phyloP scores from a whole-genome alignment of 2,797 vertebrate species.

The Rhabdophis nuchalis region DNA sequence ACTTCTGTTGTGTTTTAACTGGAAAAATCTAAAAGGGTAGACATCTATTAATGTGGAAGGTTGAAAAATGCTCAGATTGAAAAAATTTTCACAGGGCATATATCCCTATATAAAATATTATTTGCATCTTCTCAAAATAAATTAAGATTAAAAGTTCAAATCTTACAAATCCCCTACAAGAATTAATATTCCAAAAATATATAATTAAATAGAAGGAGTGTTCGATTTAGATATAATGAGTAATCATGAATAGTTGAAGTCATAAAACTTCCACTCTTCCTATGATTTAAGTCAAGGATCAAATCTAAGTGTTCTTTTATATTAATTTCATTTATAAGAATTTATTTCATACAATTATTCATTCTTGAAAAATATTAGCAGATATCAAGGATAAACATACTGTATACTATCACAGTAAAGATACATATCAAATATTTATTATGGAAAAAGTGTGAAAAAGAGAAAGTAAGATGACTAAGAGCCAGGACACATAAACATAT shows the following conservation, averaged over 20 bases:
- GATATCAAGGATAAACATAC: background rate
- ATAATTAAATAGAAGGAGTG: background rate
- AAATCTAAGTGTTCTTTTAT: background rate
- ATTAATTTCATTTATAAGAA: background rate
- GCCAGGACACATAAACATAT: background rate
- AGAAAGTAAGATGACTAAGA: background rate
- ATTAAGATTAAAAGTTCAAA: background rate
- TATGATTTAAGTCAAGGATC: background rate
- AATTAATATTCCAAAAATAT: background rate
- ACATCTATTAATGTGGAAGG: background rate
- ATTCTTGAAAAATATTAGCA: slow-evolving; percentile 18
- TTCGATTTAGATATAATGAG: background rate
- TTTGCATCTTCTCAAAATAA: background rate
- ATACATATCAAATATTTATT: background rate
- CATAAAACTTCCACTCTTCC: background rate
- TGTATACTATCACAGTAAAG: background rate
- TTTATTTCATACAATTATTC: background rate
- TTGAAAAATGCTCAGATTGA: background rate
- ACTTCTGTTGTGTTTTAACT: background rate
- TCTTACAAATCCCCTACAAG: background rate
- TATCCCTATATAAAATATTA: background rate
- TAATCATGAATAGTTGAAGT: background rate
- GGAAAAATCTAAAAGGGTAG: background rate
- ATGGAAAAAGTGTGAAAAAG: background rate
- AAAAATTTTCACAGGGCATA: background rate